Conservation (phyloP, 2,113 vertebrate genomes). For the Saccopteryx leptura region DNA sequence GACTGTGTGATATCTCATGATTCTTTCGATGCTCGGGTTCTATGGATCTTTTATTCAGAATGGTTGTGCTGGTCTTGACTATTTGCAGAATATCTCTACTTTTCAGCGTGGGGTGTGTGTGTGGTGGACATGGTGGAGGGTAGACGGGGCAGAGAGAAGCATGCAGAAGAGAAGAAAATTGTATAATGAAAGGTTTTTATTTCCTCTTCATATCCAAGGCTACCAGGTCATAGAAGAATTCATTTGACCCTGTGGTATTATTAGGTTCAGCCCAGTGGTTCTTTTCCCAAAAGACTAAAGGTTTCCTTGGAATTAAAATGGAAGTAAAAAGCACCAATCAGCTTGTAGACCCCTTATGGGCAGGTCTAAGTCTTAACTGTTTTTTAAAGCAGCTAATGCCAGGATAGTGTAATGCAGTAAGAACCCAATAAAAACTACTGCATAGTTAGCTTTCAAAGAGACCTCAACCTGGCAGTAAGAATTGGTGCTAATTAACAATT, state of each 20-base stretch:
- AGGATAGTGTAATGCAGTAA: neutral
- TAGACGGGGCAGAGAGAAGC: neutral
- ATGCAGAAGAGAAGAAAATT: neutral
- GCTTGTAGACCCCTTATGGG: neutral
- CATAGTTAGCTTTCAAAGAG: neutral
- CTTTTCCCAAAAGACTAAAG: neutral
- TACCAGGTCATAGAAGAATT: neutral
- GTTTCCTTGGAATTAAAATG: conserved; percentile 36
- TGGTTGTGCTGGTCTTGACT: neutral
- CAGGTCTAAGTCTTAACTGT: neutral
- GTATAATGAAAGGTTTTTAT: neutral
- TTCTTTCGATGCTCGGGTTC: neutral
- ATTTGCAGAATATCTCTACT: neutral
- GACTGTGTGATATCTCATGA: neutral
- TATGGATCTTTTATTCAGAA: neutral
- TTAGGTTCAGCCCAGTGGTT: neutral
- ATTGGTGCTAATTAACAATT: neutral
- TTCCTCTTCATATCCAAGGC: neutral
- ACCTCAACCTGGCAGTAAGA: neutral
- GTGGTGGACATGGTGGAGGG: neutral
- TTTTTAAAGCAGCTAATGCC: neutral
- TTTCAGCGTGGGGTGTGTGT: neutral
- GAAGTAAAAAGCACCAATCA: neutral
- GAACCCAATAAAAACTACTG: too few species aligned
- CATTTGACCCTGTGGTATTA: neutral